Percentiles rank a stretch among this genome's conserved stretches.
Evolutionary conservation across 1,140 invertebrate genomes (phyloP).

Genomic region (Dendrolimus kikuchii): DNA sequence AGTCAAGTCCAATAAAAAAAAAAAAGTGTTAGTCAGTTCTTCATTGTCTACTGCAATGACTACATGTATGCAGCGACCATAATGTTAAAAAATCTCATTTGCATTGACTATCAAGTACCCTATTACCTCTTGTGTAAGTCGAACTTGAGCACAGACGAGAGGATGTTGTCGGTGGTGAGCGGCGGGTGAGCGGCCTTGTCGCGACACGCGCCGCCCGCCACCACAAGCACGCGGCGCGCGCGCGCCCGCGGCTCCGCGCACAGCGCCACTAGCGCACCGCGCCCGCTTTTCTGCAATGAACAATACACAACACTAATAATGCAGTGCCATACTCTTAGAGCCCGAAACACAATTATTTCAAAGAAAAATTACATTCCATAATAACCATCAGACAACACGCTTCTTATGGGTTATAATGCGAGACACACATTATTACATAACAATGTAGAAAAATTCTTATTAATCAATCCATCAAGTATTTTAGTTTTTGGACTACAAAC

Average conservation of each 20-base stretch:
- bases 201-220: slow-evolving; percentile 92
- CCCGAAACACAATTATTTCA: too few relatives aligned
- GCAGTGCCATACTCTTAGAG: too few relatives aligned
- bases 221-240: slow-evolving; percentile 90
- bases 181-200: slow-evolving; percentile 77
- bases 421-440: too few relatives aligned
- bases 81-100: not conserved
- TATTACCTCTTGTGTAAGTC: slow-evolving; percentile 81
- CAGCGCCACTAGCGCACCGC: slow-evolving; percentile 84
- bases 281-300: slow-evolving; percentile 52
- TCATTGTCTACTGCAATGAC: too few relatives aligned
- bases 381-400: too few relatives aligned
- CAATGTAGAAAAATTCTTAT: too few relatives aligned
- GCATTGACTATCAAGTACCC: not conserved
- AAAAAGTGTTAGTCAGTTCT: too few relatives aligned
- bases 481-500: too few relatives aligned
- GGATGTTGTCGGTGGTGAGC: slow-evolving; percentile 79
- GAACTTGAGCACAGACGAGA: slow-evolving; percentile 85
- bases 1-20: too few relatives aligned
- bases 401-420: too few relatives aligned
- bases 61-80: not conserved
- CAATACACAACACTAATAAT: not conserved
- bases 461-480: too few relatives aligned
- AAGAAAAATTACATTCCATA: too few relatives aligned
- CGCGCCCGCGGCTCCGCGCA: slow-evolving; percentile 83